A percentile compares a stretch with the other conserved stretches of the same genome.
Evolutionary conservation across 2,113 vertebrate genomes (phyloP).

Genomic region (Apodemus speciosus): DNA sequence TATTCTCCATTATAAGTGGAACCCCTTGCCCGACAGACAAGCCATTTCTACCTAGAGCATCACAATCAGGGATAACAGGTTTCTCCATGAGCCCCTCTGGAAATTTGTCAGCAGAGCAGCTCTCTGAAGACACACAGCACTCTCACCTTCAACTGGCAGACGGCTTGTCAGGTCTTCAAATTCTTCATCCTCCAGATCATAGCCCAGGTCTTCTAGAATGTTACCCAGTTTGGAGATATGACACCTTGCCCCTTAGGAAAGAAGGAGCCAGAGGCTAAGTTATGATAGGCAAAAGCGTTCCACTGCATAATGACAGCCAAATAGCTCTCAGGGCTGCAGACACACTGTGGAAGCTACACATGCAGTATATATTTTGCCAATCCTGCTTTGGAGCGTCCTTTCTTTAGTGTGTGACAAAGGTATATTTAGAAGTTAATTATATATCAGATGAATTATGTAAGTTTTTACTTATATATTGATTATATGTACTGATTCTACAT

Average conservation of each 20-base stretch:
- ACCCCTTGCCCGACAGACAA: not conserved
- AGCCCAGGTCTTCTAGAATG: constrained; percentile 56
- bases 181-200: constrained; percentile 55
- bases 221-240: not conserved
- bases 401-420: not conserved
- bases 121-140: not conserved
- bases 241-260: constrained; percentile 46
- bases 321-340: not conserved
- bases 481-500: not conserved
- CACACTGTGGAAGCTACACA: not conserved
- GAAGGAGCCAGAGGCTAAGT: not conserved
- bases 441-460: not conserved
- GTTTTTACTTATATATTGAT: not conserved
- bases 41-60: not conserved
- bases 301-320: not conserved
- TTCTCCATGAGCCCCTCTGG: not conserved
- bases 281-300: not conserved
- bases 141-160: constrained; percentile 47
- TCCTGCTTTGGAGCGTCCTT: not conserved
- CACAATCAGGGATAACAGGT: not conserved
- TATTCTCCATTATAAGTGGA: not conserved
- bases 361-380: not conserved
- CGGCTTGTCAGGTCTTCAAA: constrained; percentile 12
- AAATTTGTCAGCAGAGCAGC: not conserved
- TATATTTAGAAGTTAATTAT: not conserved